Evolutionary conservation across 2,113 vertebrate species (phyloP), one percentile per base, ranked within the genome.

Genomic region (Rhinoptilus africanus): DNA sequence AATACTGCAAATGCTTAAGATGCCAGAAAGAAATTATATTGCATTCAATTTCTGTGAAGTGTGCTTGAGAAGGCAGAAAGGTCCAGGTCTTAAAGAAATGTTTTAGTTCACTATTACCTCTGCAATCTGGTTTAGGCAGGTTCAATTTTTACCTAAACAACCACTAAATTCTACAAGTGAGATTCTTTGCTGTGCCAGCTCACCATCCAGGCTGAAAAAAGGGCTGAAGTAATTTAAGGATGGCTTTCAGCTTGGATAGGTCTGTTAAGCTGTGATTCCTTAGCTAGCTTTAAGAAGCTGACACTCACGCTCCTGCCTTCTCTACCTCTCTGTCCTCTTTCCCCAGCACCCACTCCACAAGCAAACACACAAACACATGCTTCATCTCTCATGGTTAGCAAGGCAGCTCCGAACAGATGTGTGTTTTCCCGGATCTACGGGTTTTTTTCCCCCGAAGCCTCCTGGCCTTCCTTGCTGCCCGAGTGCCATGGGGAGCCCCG

Each of bases 401-500:
- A 41, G 8, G 10, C 26, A 45, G 30, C 14, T 57, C 48, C 0
- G 0, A 64, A 24, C 6, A 19, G 34, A 15, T 26, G 15, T 7
- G 2, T 2, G 15, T 50, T 34, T 73, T 24, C 26, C 10, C 8
- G 48, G 26, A 47, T 54, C 19, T 45, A 14, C 39, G 26, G 5
- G 7, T 9, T 9, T 41, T 21, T 21, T 28, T 1, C 5, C 13
- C 60, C 21, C 9, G 5, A 22, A 19, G 10, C 22, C 51, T 43
- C 32, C 32, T 12, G 11, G 21, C 7, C 21, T 27, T 28, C 32
- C 34, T 28, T 11, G 19, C 13, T 10, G 34, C 53, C 53, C 6
- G 16, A 23, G 14, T 8, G 3, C 4, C 0, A 4, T 3, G 1
- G 6, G 1, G 20, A 24, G 13, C 24, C 41, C 37, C 9, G 51